Percentiles rank a stretch among this genome's conserved stretches.
Conservation (phyloP, 1,140 invertebrate genomes). For the Leptinotarsa lineolata region DNA sequence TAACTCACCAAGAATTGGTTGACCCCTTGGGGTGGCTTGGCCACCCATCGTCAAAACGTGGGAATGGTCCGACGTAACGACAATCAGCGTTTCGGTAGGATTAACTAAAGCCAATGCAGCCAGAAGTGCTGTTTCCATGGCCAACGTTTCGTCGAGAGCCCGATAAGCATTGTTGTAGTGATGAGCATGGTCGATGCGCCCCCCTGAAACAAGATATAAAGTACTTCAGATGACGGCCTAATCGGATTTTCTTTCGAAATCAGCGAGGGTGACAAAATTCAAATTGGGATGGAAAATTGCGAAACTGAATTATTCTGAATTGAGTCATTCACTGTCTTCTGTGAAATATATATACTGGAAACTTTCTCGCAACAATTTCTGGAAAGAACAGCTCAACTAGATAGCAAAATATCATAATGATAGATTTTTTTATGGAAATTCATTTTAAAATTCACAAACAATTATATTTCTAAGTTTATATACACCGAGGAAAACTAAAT, state of each 20-base stretch:
- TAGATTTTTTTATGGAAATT: too few species aligned
- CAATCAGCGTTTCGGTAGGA: slow-evolving; percentile 73
- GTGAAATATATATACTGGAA: too few species aligned
- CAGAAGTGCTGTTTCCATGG: slow-evolving; percentile 74
- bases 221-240: background rate
- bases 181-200: slow-evolving; percentile 83
- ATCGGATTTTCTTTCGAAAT: background rate
- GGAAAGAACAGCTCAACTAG: too few species aligned
- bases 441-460: too few species aligned
- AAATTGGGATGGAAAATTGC: too few species aligned
- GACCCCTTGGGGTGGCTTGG: slow-evolving; percentile 64
- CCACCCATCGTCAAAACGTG: slow-evolving; percentile 81
- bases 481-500: too few species aligned
- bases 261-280: too few species aligned
- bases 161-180: slow-evolving; percentile 78
- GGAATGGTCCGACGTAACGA: slow-evolving; percentile 82
- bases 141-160: slow-evolving; percentile 78
- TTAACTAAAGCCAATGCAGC: slow-evolving; percentile 70
- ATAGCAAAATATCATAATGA: too few species aligned
- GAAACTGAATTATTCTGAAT: too few species aligned
- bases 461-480: too few species aligned
- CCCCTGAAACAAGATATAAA: slow-evolving; percentile 60
- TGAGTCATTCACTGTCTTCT: too few species aligned
- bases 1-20: slow-evolving; percentile 65
- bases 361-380: too few species aligned